Evolutionary conservation across 2,797 vertebrate genomes (phyloP).

Genomic region (Sphaeramia orbicularis): DNA sequence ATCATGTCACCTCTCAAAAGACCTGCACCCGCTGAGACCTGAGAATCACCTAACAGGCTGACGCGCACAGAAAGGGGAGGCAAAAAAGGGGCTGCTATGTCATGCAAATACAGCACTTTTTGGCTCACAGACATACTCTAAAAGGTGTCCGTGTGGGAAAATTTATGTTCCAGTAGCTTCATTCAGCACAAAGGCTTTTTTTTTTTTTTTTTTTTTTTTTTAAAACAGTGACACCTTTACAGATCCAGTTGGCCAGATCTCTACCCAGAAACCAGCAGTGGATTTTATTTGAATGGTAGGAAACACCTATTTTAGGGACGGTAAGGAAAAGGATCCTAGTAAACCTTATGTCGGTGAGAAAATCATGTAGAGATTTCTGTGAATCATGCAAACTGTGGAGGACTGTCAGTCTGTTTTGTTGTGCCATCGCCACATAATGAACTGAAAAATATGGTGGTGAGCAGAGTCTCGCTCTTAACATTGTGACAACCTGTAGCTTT

Average conservation of each 20-base stretch:
- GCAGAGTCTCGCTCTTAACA: too few relatives aligned
- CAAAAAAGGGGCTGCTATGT: constrained; percentile 9
- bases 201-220: too few relatives aligned
- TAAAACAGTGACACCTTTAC: constrained; percentile 21
- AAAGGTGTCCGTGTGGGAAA: constrained; percentile 35
- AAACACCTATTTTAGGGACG: constrained; percentile 12
- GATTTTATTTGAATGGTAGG: neutral
- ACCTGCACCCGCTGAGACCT: constrained; percentile 61
- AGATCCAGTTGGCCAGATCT: constrained; percentile 5
- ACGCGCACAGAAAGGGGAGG: constrained; percentile 24
- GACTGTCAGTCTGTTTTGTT: too few relatives aligned
- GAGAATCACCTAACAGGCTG: constrained; percentile 43
- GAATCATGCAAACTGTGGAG: too few relatives aligned
- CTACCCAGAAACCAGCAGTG: neutral
- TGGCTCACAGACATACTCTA: constrained; percentile 10
- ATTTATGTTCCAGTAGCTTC: constrained; percentile 21
- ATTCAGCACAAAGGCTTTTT: constrained; percentile 9
- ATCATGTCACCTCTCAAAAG: constrained; percentile 68
- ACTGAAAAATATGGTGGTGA: too few relatives aligned
- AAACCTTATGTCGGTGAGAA: neutral
- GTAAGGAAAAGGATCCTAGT: neutral
- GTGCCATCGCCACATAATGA: too few relatives aligned
- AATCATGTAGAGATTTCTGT: neutral
- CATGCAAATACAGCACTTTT: constrained; percentile 57
- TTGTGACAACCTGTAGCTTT: too few relatives aligned